Evolutionary conservation across 1,140 invertebrate species (phyloP).

Genomic region (Triops cancriformis): DNA sequence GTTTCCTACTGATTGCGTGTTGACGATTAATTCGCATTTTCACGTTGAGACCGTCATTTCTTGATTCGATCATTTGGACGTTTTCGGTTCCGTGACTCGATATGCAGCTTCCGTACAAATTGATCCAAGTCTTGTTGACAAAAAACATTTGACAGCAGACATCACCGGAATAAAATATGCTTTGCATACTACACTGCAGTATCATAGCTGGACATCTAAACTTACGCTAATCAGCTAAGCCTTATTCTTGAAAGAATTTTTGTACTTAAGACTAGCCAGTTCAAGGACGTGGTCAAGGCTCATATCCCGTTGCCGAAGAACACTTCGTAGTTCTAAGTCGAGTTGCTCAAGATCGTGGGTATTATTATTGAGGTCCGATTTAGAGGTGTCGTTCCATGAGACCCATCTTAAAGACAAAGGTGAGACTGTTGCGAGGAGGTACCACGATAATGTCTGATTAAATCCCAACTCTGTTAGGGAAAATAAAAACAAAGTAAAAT

Average conservation of each 20-base stretch:
- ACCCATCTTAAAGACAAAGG: neutral
- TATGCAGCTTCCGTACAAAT: neutral
- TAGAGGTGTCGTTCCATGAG: neutral
- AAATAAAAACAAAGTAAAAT: neutral
- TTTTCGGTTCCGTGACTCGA: neutral
- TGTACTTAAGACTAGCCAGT: neutral
- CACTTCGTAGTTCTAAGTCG: neutral
- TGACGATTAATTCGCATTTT: neutral
- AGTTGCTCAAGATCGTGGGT: neutral
- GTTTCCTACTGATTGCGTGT: neutral
- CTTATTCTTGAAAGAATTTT: too few species aligned
- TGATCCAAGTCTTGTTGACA: neutral
- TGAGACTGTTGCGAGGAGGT: neutral
- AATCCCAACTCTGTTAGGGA: neutral
- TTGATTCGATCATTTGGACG: neutral
- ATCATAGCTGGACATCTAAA: neutral
- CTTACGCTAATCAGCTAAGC: too few species aligned
- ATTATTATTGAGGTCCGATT: neutral
- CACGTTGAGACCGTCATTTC: neutral
- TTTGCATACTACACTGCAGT: neutral
- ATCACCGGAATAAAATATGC: neutral
- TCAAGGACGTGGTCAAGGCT: neutral
- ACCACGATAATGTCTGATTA: neutral
- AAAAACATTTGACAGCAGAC: neutral
- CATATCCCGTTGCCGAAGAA: neutral